phyloP scores from a whole-genome alignment of 2,113 vertebrate genomes.

The Camelus bactrianus region DNA sequence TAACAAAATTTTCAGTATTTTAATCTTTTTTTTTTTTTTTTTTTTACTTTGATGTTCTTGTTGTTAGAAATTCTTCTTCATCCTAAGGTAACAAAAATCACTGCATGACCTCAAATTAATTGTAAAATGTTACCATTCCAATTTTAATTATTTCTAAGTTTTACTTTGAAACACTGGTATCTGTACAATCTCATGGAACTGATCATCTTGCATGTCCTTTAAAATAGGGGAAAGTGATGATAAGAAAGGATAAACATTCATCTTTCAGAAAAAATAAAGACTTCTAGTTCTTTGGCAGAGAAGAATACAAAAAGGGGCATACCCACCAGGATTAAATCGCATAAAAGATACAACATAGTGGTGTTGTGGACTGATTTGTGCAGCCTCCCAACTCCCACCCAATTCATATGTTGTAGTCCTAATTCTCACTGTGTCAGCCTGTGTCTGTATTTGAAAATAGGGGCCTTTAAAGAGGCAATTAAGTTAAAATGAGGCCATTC shows the following conservation, averaged over 20 bases:
- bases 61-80: not conserved
- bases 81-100: not conserved
- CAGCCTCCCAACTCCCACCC: too few relatives aligned
- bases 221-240: not conserved
- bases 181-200: not conserved
- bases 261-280: not conserved
- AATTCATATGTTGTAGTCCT: not conserved
- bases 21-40: not conserved
- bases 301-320: not conserved
- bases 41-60: not conserved
- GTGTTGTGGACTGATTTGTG: not conserved
- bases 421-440: not conserved
- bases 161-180: not conserved
- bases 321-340: not conserved
- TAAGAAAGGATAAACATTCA: not conserved
- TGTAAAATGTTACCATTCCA: not conserved
- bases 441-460: not conserved
- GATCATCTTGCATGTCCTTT: not conserved
- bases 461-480: not conserved
- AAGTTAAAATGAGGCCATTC: not conserved
- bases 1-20: not conserved
- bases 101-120: not conserved
- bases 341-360: not conserved
- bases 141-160: not conserved
- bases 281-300: not conserved